Evolutionary conservation across 2,797 vertebrate species (phyloP).

Genomic region (Coilia nasus): DNA sequence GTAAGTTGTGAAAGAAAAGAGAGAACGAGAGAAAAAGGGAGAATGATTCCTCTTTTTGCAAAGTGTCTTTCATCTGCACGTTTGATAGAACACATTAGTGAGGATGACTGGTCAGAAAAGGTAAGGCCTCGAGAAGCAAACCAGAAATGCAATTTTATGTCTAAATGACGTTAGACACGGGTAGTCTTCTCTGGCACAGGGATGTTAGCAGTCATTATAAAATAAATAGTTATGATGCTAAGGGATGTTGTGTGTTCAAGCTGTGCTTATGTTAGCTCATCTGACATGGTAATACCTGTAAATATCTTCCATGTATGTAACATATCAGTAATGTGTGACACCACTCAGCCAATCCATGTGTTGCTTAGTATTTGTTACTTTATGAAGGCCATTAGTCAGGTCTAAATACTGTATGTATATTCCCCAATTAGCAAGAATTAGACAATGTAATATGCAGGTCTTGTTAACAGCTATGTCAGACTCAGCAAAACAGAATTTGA

Average conservation of each 20-base stretch:
- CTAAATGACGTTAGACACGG: constrained; percentile 43
- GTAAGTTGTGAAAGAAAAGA: constrained; percentile 53
- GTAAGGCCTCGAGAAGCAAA: constrained; percentile 55
- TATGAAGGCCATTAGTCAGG: no score
- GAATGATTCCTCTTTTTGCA: constrained; percentile 66
- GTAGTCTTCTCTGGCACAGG: constrained; percentile 33
- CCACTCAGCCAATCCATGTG: no score
- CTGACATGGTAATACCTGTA: not conserved
- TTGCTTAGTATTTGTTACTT: no score
- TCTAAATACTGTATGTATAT: no score
- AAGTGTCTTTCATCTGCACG: constrained; percentile 72
- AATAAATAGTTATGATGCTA: not conserved
- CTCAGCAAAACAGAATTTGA: not conserved
- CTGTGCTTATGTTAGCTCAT: not conserved
- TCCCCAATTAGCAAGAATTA: no score
- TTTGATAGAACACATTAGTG: constrained; percentile 66
- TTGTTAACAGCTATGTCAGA: not conserved
- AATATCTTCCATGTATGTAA: not conserved
- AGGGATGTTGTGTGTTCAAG: not conserved
- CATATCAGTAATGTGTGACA: no score
- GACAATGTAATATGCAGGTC: not conserved
- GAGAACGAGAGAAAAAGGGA: constrained; percentile 58
- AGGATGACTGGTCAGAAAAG: constrained; percentile 59
- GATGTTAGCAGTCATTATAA: constrained; percentile 35
- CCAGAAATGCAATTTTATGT: not conserved